Conservation (phyloP, 2,113 vertebrate species). For the Brachionichthys hirsutus region DNA sequence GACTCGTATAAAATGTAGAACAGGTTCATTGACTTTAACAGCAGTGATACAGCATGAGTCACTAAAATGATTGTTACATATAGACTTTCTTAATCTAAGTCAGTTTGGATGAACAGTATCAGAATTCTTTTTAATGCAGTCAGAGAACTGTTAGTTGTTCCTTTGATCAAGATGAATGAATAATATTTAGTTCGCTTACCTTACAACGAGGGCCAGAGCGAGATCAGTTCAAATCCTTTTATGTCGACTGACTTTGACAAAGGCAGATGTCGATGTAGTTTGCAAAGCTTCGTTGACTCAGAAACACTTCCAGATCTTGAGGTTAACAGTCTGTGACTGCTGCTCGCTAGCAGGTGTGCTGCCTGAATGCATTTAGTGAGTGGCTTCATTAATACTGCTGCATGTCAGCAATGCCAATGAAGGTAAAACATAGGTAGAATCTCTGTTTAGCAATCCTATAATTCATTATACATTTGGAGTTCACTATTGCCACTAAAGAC, state of each 20-base stretch:
- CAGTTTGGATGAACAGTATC: neutral
- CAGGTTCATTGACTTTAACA: slow-evolving; percentile 10
- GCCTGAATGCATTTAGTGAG: slow-evolving; percentile 44
- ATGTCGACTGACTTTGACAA: slow-evolving; percentile 52
- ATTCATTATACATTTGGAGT: neutral
- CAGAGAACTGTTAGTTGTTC: neutral
- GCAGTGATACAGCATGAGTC: neutral
- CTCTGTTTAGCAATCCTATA: neutral
- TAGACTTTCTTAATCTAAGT: neutral
- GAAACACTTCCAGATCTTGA: slow-evolving; percentile 75
- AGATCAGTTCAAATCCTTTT: slow-evolving; percentile 40
- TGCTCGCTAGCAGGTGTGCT: slow-evolving; percentile 72
- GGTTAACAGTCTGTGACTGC: slow-evolving; percentile 81
- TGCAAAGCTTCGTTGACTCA: slow-evolving; percentile 72
- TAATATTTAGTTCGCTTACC: slow-evolving; percentile 56
- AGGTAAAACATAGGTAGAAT: neutral
- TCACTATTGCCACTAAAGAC: neutral
- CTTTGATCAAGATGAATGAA: neutral
- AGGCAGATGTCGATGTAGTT: slow-evolving; percentile 51
- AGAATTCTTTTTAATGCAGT: neutral
- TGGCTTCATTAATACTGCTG: slow-evolving; percentile 33
- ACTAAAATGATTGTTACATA: slow-evolving; percentile 4
- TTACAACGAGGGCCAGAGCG: slow-evolving; percentile 13
- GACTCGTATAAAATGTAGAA: neutral
- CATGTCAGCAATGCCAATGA: slow-evolving; percentile 22